These are phyloP conservation scores for Toxotes chatareus DNA, from an alignment of 2,113 vertebrate species.

Conservation along the genomic window DNA sequence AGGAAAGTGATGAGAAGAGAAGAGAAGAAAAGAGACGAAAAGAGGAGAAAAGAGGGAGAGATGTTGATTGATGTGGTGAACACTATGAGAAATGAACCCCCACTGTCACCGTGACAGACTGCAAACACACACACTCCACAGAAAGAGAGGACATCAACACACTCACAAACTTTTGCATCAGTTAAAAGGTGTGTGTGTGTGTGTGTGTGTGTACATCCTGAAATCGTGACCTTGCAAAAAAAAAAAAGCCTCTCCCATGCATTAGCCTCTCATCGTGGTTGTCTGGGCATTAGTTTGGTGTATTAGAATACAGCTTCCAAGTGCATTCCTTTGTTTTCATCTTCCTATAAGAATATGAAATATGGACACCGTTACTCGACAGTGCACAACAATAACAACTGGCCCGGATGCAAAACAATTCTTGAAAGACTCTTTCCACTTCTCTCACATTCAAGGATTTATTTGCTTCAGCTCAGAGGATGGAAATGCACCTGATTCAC, in stretches of 20 bases:
- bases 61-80: constrained; percentile 60
- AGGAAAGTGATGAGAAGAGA: constrained; percentile 3
- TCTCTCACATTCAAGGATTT: constrained; percentile 15
- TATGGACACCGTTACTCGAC: background rate
- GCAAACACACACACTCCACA: constrained; percentile 2
- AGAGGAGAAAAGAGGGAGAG: constrained; percentile 16
- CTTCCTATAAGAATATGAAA: background rate
- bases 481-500: constrained; percentile 36
- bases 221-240: background rate
- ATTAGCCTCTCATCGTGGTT: constrained; percentile 12
- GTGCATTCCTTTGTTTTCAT: constrained; percentile 14
- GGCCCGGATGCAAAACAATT: constrained; percentile 5
- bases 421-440: constrained; percentile 35
- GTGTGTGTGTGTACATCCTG: background rate
- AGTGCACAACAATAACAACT: constrained; percentile 16
- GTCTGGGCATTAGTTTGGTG: constrained; percentile 5
- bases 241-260: background rate
- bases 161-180: background rate
- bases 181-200: constrained; percentile 1
- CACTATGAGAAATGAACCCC: constrained; percentile 44
- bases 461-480: constrained; percentile 7
- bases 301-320: background rate
- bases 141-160: background rate
- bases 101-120: constrained; percentile 44
- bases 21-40: constrained; percentile 19